Evolutionary conservation across 1,140 invertebrate species (phyloP).

Genomic region (Ostrea edulis): DNA sequence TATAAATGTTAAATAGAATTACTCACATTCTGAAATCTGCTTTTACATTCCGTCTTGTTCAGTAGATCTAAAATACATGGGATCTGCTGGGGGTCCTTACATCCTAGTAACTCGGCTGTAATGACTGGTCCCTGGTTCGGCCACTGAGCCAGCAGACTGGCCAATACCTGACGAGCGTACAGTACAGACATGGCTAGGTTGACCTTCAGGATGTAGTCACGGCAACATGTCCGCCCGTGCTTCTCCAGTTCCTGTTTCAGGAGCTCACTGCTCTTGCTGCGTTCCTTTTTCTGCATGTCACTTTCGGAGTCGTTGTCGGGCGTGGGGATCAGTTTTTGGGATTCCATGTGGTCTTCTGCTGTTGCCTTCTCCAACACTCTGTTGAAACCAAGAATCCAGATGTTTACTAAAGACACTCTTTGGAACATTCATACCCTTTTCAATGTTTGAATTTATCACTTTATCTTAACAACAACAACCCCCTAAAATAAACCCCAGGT

Average conservation of each 20-base stretch:
- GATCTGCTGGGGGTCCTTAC: constrained; percentile 74
- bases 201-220: constrained; percentile 73
- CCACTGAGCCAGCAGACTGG: constrained; percentile 75
- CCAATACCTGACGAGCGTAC: constrained; percentile 75
- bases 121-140: constrained; percentile 72
- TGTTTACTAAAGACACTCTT: background rate
- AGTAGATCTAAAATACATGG: constrained; percentile 77
- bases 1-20: background rate
- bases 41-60: constrained; percentile 72
- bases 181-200: constrained; percentile 75
- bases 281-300: constrained; percentile 71
- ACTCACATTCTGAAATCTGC: constrained; percentile 70
- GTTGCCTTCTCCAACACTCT: constrained; percentile 70
- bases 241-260: constrained; percentile 75
- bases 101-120: constrained; percentile 74
- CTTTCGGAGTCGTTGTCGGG: constrained; percentile 70
- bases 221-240: constrained; percentile 70
- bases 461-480: too few relatives aligned
- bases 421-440: background rate
- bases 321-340: constrained; percentile 69
- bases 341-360: constrained; percentile 68
- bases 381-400: background rate
- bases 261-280: constrained; percentile 73
- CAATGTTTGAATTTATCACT: too few relatives aligned
- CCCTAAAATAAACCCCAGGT: too few relatives aligned